These are phyloP conservation scores for Syncerus caffer DNA, from an alignment of 2,797 vertebrate species.

Conservation along the genomic window DNA sequence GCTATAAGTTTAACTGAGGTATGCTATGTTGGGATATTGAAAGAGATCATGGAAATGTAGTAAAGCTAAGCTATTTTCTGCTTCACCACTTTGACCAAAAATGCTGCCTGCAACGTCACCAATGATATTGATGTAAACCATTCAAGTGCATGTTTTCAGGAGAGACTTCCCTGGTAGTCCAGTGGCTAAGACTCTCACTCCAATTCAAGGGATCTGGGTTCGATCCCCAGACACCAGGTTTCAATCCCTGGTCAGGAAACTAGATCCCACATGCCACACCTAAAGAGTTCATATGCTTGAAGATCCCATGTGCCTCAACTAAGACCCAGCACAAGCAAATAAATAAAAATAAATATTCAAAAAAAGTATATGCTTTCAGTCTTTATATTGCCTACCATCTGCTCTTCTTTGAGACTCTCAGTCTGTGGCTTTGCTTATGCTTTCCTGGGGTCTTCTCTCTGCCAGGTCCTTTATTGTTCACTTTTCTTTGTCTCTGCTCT, in stretches of 20 bases:
- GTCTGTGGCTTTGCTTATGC: neutral
- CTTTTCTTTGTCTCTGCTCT: neutral
- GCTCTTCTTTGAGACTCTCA: neutral
- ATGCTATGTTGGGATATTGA: neutral
- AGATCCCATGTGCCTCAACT: neutral
- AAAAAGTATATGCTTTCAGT: neutral
- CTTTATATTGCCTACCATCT: too few species aligned
- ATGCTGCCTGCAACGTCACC: neutral
- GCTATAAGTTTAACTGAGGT: neutral
- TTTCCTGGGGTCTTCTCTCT: neutral
- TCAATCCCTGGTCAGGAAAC: neutral
- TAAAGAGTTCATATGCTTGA: neutral
- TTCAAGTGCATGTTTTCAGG: neutral
- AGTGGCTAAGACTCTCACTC: neutral
- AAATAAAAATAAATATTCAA: neutral
- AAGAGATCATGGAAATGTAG: neutral
- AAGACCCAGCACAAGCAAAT: neutral
- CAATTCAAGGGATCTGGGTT: neutral
- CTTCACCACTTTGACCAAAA: neutral
- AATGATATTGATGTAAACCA: neutral
- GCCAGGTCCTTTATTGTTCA: neutral
- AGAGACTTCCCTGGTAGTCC: neutral
- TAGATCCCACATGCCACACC: neutral
- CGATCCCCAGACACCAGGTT: neutral
- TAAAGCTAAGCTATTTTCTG: neutral